Conservation (phyloP, 2,888 invertebrate species). For the Aphodius granarius region DNA sequence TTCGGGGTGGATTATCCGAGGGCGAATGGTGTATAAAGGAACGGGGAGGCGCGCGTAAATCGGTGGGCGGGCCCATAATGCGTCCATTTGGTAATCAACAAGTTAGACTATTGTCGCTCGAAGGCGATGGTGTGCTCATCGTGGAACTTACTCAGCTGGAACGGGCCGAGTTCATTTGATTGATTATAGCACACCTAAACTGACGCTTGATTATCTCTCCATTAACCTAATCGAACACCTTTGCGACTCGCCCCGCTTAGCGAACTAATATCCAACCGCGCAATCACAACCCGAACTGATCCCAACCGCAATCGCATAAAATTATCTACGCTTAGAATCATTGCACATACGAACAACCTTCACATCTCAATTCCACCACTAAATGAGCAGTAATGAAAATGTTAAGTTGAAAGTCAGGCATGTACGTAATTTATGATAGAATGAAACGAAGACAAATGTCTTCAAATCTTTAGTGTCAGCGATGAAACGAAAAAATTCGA, state of each 20-base stretch:
- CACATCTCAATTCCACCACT: not conserved
- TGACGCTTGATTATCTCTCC: conserved; percentile 14
- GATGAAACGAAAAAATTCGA: no score
- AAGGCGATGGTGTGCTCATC: conserved; percentile 32
- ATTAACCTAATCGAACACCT: conserved; percentile 21
- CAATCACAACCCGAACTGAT: not conserved
- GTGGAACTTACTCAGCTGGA: conserved; percentile 27
- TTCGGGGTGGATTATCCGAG: not conserved
- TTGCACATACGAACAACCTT: not conserved
- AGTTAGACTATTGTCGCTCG: conserved; percentile 38
- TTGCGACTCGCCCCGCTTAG: not conserved
- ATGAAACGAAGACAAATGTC: no score
- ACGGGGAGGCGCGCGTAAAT: conserved; percentile 31
- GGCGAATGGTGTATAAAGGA: not conserved
- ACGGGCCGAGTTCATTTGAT: conserved; percentile 31
- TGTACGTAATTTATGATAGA: no score
- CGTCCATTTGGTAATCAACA: conserved; percentile 40
- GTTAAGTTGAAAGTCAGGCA: no score
- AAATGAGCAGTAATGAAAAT: no score
- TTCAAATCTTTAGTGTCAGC: no score
- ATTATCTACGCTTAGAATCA: not conserved
- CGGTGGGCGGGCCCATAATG: conserved; percentile 36
- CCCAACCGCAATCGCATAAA: not conserved
- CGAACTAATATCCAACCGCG: not conserved
- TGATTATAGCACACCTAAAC: conserved; percentile 29